Base-by-base conservation (phyloP, 37 sponge, comb jelly and placozoan species). In the Spongia lamella region DNA sequence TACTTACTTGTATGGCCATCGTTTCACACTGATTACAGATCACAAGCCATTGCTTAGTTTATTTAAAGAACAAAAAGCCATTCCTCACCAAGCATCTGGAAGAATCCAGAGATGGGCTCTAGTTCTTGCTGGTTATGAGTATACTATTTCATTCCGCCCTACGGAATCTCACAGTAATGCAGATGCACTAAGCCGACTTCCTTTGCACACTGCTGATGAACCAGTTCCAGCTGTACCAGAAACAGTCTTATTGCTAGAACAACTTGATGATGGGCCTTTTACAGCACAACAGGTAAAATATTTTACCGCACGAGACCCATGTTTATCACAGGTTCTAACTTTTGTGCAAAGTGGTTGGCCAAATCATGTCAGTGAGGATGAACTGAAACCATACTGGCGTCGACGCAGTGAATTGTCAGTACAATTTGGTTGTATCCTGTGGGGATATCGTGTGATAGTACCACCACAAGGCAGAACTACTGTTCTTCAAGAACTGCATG, bases 361-460 rank as follows among this genome's bases (percentile, higher is more conserved):
- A 43, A 5, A 43, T 43, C 47, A 43, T 5, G 47, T 43, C 14
- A 20, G 13, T 14, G 26, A 51, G 55, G 53, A 53, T 21, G n/a
- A 50, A 19, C 21, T 25, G n/a, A 65, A 53, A 25, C n/a, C n/a
- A n/a, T n/a, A n/a, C n/a, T n/a, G n/a, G n/a, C n/a, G n/a, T n/a
- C n/a, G n/a, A n/a, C n/a, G n/a, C n/a, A n/a, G 14, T n/a, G n/a
- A n/a, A n/a, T n/a, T n/a, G n/a, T n/a, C n/a, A n/a, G n/a, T n/a
- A n/a, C n/a, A n/a, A n/a, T 17, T 36, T 30, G 75, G 29, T 35
- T 75, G 75, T 75, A n/a, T 75, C 26, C 22, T 75, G 75, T 75
- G 75, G 75, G 75, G 75, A n/a, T n/a, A n/a, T n/a, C n/a, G n/a
- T n/a, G n/a, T n/a, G n/a, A n/a, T n/a, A n/a, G n/a, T n/a, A n/a